Conservation (phyloP, 2,888 invertebrate species). For the Alitta virens region DNA sequence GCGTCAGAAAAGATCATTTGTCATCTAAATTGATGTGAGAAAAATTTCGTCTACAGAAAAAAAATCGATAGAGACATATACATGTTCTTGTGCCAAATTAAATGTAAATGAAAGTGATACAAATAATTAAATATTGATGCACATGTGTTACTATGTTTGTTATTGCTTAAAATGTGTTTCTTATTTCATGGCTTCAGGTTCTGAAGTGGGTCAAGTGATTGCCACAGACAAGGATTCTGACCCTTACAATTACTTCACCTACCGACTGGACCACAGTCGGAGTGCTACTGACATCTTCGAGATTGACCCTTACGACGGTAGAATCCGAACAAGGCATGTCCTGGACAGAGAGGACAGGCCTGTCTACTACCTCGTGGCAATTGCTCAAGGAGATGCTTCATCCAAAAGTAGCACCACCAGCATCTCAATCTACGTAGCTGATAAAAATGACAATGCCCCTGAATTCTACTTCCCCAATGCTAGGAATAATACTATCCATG, state of each 20-base stretch:
- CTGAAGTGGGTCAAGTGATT: conserved; percentile 20
- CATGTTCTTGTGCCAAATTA: too few relatives aligned
- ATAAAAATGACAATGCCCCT: conserved; percentile 29
- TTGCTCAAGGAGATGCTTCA: conserved; percentile 13
- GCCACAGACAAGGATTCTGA: conserved; percentile 25
- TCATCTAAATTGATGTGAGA: too few relatives aligned
- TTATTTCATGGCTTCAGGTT: not conserved
- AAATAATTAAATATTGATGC: too few relatives aligned
- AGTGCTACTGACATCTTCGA: conserved; percentile 11
- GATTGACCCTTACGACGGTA: conserved; percentile 20
- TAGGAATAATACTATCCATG: conserved; percentile 22
- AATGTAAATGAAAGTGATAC: too few relatives aligned
- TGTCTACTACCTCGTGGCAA: conserved; percentile 20
- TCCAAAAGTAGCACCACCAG: conserved; percentile 22
- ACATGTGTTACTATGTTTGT: too few relatives aligned
- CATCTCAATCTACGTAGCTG: conserved; percentile 24
- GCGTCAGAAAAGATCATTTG: too few relatives aligned
- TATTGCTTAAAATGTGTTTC: too few relatives aligned
- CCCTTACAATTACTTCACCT: conserved; percentile 19
- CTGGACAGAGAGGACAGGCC: conserved; percentile 26
- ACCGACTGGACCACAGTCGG: conserved; percentile 13
- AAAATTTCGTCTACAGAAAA: too few relatives aligned
- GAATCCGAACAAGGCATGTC: conserved; percentile 17
- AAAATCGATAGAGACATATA: too few relatives aligned
- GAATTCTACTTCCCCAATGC: conserved; percentile 25